Conservation (phyloP, 2,888 invertebrate species). For the Linnaemya tessellans region DNA sequence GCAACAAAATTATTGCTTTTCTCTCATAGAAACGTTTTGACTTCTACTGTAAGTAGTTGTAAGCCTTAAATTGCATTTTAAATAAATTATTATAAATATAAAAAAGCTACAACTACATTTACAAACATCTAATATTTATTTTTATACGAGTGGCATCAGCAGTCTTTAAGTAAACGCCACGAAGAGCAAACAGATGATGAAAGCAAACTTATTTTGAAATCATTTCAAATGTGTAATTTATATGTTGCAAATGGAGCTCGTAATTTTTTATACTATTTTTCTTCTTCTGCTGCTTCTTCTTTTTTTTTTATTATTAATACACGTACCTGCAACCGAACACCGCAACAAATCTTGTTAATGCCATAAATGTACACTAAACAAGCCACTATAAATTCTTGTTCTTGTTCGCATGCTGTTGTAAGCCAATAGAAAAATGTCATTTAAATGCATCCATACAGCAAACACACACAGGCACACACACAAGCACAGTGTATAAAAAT, state of each 20-base stretch:
- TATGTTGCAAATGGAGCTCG: constrained; percentile 21
- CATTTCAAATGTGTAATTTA: constrained; percentile 32
- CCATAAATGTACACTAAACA: constrained; percentile 18
- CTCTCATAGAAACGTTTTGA: no score
- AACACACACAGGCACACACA: background rate
- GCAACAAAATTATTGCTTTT: background rate
- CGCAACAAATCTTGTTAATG: constrained; percentile 43
- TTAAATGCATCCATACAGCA: constrained; percentile 30
- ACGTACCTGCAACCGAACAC: constrained; percentile 13
- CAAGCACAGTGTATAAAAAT: background rate
- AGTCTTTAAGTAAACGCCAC: background rate
- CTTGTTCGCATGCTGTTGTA: constrained; percentile 4
- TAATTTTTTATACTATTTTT: constrained; percentile 2
- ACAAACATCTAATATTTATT: background rate
- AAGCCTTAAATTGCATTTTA: background rate
- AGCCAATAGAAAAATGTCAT: constrained; percentile 50
- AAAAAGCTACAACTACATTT: background rate
- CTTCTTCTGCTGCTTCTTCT: background rate
- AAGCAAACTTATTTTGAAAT: constrained; percentile 23
- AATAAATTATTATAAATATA: background rate
- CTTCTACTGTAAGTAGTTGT: background rate
- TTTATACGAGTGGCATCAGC: background rate
- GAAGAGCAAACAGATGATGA: background rate
- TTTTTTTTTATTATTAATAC: background rate
- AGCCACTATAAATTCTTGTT: constrained; percentile 30